These are phyloP conservation scores for Hydropotes inermis DNA, from an alignment of 2,113 vertebrate genomes.

Conservation along the genomic window DNA sequence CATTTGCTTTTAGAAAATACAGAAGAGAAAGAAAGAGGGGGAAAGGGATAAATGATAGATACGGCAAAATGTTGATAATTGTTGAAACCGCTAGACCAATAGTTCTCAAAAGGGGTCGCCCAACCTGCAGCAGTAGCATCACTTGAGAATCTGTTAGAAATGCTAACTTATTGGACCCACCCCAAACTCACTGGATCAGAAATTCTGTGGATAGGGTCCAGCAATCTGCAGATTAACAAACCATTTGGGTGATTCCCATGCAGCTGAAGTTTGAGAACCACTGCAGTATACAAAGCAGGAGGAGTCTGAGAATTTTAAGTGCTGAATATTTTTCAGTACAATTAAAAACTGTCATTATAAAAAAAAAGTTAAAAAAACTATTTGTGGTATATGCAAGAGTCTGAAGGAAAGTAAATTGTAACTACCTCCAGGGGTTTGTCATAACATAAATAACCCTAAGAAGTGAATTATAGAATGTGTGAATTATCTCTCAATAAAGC, in stretches of 20 bases:
- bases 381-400: neutral
- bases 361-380: neutral
- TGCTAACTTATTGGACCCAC: neutral
- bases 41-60: neutral
- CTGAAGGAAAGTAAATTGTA: neutral
- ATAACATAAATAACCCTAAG: neutral
- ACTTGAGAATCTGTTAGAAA: neutral
- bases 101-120: neutral
- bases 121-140: neutral
- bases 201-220: neutral
- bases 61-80: neutral
- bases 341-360: slow-evolving; percentile 7
- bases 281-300: neutral
- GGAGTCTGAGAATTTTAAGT: neutral
- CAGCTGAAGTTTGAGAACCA: neutral
- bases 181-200: neutral
- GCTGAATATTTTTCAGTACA: neutral
- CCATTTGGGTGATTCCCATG: neutral
- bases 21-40: neutral
- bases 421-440: neutral
- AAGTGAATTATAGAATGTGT: neutral
- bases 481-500: neutral
- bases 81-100: neutral
- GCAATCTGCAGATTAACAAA: neutral
- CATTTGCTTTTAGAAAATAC: neutral